Conservation (phyloP, 2,888 invertebrate species). For the Drosophila prostipennis region DNA sequence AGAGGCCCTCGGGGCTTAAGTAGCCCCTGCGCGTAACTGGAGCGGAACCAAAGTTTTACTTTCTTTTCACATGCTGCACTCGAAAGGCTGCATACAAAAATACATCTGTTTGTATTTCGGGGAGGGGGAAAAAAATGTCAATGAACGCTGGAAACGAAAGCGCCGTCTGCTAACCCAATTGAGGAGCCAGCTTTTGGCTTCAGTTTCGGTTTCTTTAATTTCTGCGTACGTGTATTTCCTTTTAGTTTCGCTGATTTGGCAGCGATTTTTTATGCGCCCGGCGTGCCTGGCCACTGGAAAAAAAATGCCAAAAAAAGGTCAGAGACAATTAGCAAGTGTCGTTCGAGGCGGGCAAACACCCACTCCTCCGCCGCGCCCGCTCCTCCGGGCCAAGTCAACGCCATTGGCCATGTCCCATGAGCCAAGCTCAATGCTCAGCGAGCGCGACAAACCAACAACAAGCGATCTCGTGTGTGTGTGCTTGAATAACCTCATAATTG, state of each 20-base stretch:
- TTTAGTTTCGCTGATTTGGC: conserved; percentile 43
- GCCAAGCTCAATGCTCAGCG: conserved; percentile 69
- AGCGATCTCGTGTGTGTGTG: conserved; percentile 25
- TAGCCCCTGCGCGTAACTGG: conserved; percentile 56
- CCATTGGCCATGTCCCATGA: conserved; percentile 55
- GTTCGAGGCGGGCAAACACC: conserved; percentile 63
- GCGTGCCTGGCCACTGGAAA: conserved; percentile 69
- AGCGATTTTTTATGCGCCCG: conserved; percentile 56
- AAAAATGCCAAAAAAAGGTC: conserved; percentile 72
- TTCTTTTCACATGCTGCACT: conserved; percentile 67
- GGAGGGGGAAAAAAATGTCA: conserved; percentile 55
- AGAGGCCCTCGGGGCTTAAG: conserved; percentile 10
- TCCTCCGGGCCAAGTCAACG: conserved; percentile 43
- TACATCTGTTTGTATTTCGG: background rate
- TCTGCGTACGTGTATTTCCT: conserved; percentile 39
- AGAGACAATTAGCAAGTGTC: conserved; percentile 76
- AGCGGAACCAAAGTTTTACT: conserved; percentile 77
- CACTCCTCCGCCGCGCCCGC: conserved; percentile 41
- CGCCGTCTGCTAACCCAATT: conserved; percentile 44
- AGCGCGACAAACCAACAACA: conserved; percentile 56
- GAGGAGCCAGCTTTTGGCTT: conserved; percentile 52
- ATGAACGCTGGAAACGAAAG: conserved; percentile 75
- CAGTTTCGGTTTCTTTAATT: conserved; percentile 30
- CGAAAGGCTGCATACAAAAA: conserved; percentile 17
- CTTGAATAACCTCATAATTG: conserved; percentile 77